Evolutionary conservation across 2,888 invertebrate species (phyloP), one percentile per base, ranked within the genome.

Genomic region (Lasioglossum morio): DNA sequence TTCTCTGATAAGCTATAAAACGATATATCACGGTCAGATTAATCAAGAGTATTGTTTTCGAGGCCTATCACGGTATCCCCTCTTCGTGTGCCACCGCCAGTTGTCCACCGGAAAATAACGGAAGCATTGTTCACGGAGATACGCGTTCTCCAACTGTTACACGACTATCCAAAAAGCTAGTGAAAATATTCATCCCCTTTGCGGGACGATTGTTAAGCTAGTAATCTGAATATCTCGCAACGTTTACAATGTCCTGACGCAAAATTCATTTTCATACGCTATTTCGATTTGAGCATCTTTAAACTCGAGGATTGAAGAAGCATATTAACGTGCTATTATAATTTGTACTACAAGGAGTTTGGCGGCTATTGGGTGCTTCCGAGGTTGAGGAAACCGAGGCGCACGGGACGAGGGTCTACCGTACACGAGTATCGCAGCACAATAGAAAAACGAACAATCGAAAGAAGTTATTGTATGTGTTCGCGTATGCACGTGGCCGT

Each of bases 1-100:
- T 63, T 91, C 78, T 85, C 81, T 84, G 84, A 81, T 87, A 83
- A 82, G 87, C 72, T 79, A 78, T 80, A 79, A 81, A 78, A 77
- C 27, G 37, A 57, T 40, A 10, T 75, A 82, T 82, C 80, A 66
- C 73, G 81, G n/a, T 81, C 37, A 66, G 70, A 70, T 37, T 72
- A 72, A 73, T 72, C 77, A 77, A 43, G 88, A 90, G 86, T 85
- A 89, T 86, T 87, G 83, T 70, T 43, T 43, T 63, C 30, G n/a
- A 72, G 78, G 57, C 46, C 37, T 79, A 80, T 79, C 46, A 46
- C 37, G 37, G 40, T n/a, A 70, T 70, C 40, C 70, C 37, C 70
- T 70, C 40, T 23, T n/a, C 37, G 12, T n/a, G 40, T 40, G n/a
- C 37, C 14, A 12, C 66, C 34, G 34, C 57, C 0, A 34, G 4